Evolutionary conservation across 2,797 vertebrate species (phyloP).

Genomic region (Gorsachius magnificus): DNA sequence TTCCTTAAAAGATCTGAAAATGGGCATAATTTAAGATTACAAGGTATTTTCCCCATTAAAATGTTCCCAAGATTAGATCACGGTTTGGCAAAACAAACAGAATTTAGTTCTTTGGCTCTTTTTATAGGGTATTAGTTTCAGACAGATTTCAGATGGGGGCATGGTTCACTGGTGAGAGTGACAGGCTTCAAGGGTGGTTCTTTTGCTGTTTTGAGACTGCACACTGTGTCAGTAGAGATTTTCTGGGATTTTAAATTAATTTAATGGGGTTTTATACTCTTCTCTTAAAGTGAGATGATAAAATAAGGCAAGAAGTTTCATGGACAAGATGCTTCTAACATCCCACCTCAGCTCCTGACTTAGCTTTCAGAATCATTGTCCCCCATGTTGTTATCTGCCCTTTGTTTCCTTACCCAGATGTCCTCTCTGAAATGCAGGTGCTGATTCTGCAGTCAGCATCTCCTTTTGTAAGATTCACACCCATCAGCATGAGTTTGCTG

Average conservation of each 20-base stretch:
- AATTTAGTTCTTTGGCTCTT: background rate
- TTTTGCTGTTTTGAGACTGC: background rate
- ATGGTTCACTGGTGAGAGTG: background rate
- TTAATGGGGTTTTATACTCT: background rate
- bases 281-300: background rate
- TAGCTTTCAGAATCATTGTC: background rate
- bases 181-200: background rate
- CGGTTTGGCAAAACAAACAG: background rate
- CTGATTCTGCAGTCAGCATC: background rate
- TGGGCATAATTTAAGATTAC: constrained; percentile 24
- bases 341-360: background rate
- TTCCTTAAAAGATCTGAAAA: constrained; percentile 40
- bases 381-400: fast-evolving
- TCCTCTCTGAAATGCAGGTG: background rate
- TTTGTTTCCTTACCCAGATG: background rate
- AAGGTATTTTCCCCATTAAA: constrained; percentile 16
- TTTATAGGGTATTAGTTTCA: background rate
- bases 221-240: background rate
- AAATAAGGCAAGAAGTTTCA: background rate
- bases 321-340: background rate
- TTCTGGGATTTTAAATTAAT: background rate
- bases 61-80: constrained; percentile 5
- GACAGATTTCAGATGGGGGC: background rate
- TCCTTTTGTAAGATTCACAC: background rate
- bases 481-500: background rate